Conservation (phyloP, 2,113 vertebrate species). For the Baryphthengus martii region DNA sequence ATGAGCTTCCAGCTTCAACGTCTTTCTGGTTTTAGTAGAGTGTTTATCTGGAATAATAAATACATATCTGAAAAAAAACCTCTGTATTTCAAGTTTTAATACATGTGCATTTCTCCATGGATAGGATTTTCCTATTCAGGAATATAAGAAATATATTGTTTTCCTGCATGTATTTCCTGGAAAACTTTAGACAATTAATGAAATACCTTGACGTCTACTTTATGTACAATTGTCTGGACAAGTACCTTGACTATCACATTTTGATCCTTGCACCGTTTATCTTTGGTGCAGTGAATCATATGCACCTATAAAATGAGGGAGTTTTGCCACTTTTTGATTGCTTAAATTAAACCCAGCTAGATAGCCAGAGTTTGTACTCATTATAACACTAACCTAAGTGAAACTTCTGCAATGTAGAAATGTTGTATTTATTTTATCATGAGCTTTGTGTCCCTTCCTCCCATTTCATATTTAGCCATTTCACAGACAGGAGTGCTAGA, state of each 20-base stretch:
- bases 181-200: background rate
- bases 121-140: background rate
- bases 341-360: background rate
- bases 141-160: background rate
- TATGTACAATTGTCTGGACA: background rate
- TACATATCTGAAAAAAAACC: background rate
- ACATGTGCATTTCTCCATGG: background rate
- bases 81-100: background rate
- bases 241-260: background rate
- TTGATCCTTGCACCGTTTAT: background rate
- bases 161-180: background rate
- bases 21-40: background rate
- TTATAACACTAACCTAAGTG: background rate
- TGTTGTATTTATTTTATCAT: background rate
- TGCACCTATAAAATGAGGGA: rapidly evolving
- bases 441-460: background rate
- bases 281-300: background rate
- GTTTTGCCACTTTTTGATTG: background rate
- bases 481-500: background rate
- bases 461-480: background rate
- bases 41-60: background rate
- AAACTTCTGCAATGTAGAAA: background rate
- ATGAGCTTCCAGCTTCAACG: background rate
- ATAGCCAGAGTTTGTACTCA: background rate
- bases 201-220: background rate